Percentiles rank a stretch among this genome's conserved stretches.
phyloP scores from a whole-genome alignment of 2,888 invertebrate genomes.

The Torymus tubicola region DNA sequence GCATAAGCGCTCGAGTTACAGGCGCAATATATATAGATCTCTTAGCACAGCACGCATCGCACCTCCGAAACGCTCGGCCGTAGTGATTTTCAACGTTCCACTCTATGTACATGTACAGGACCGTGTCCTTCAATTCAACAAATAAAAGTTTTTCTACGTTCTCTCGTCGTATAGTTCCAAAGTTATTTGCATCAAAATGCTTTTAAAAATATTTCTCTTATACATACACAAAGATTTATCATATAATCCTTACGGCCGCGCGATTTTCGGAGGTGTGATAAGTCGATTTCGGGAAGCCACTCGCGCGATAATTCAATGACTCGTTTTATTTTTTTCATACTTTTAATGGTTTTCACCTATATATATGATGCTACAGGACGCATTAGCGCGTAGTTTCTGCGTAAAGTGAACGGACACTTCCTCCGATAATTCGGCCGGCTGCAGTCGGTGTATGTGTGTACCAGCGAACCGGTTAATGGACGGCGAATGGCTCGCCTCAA shows the following conservation, averaged over 20 bases:
- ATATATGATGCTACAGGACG: neutral
- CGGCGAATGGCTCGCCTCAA: conserved; percentile 14
- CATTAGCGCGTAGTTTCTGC: neutral
- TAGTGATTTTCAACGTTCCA: conserved; percentile 33
- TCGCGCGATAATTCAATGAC: conserved; percentile 23
- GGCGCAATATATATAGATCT: conserved; percentile 47
- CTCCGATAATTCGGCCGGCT: conserved; percentile 22
- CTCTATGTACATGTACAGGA: neutral
- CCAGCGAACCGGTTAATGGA: neutral
- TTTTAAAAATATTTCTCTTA: no score
- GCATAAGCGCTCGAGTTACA: conserved; percentile 50
- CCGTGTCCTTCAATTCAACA: neutral
- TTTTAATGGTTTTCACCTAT: no score
- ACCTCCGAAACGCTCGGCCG: conserved; percentile 33
- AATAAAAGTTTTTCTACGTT: conserved; percentile 8
- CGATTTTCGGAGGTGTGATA: conserved; percentile 24
- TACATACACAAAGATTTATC: no score
- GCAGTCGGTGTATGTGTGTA: neutral
- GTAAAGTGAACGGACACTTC: conserved; percentile 32
- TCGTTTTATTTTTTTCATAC: neutral
- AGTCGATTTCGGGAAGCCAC: conserved; percentile 42
- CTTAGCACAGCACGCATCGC: conserved; percentile 56
- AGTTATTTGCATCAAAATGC: no score
- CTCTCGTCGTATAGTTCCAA: no score
- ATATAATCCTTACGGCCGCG: conserved; percentile 25